Conservation (phyloP, 2,113 vertebrate genomes). For the Melanotaenia duboulayi region DNA sequence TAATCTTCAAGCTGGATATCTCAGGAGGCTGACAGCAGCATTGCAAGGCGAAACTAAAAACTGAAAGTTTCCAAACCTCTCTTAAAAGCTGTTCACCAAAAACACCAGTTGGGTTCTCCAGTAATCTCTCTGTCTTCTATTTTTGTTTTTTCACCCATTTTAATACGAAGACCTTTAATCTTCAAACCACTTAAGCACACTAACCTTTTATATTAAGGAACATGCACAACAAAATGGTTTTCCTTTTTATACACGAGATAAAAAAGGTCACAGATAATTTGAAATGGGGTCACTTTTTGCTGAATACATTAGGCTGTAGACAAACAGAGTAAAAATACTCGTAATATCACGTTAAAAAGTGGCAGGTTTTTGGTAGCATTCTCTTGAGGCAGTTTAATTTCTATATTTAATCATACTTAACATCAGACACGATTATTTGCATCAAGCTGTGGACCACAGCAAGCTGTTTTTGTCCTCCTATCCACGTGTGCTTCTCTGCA, state of each 20-base stretch:
- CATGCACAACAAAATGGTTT: conserved; percentile 10
- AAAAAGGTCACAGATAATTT: conserved; percentile 21
- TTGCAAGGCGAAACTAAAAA: background rate
- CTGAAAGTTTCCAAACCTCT: background rate
- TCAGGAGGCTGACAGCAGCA: background rate
- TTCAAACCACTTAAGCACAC: conserved; percentile 35
- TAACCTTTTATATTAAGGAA: conserved; percentile 14
- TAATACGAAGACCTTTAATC: conserved; percentile 11
- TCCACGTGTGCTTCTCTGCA: conserved; percentile 59
- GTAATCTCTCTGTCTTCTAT: background rate
- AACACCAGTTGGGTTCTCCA: background rate
- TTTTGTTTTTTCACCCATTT: conserved; percentile 4
- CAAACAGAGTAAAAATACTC: background rate
- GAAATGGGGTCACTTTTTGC: conserved; percentile 5
- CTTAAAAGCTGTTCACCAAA: background rate
- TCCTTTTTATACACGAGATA: background rate
- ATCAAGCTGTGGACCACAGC: conserved; percentile 53
- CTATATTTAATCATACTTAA: conserved; percentile 8
- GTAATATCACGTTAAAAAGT: background rate
- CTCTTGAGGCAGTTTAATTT: background rate
- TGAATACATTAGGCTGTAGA: conserved; percentile 15
- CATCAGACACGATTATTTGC: conserved; percentile 33
- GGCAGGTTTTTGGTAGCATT: background rate
- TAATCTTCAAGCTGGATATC: background rate
- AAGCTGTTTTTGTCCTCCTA: conserved; percentile 72